Percentiles rank a stretch among this genome's conserved stretches.
Conservation (phyloP, 2,113 vertebrate genomes). For the Clarias magur region DNA sequence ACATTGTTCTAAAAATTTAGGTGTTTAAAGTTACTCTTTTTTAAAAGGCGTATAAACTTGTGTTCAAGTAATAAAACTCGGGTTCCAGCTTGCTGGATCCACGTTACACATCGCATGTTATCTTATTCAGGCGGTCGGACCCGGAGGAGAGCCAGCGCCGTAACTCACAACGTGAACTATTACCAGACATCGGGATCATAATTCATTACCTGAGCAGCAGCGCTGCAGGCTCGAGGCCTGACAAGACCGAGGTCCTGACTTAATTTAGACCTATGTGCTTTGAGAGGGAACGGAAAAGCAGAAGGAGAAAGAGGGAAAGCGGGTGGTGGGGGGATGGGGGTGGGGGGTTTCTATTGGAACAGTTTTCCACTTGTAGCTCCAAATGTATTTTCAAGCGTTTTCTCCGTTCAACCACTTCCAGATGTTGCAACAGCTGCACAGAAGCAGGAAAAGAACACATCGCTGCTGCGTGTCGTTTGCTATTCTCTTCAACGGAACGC, state of each 20-base stretch:
- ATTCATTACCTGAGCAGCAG: conserved; percentile 72
- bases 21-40: neutral
- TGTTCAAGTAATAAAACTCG: neutral
- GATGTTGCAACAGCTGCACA: conserved; percentile 47
- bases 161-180: conserved; percentile 66
- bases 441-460: conserved; percentile 36
- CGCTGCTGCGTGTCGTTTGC: conserved; percentile 25
- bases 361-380: conserved; percentile 32
- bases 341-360: conserved; percentile 5
- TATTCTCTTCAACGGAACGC: conserved; percentile 35
- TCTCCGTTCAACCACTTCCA: conserved; percentile 35
- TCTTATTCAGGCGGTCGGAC: neutral
- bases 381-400: conserved; percentile 40
- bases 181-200: conserved; percentile 75
- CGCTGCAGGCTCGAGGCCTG: conserved; percentile 57
- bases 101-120: neutral
- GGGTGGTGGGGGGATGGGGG: accelerated
- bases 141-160: neutral
- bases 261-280: conserved; percentile 14
- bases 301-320: neutral
- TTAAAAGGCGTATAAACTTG: neutral
- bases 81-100: neutral
- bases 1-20: too few species aligned
- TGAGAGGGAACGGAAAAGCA: neutral
- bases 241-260: conserved; percentile 16